A percentile compares a stretch with the other conserved stretches of the same genome.
Evolutionary conservation across 1,140 invertebrate genomes (phyloP).

Genomic region (Drosophila pallidifrons): DNA sequence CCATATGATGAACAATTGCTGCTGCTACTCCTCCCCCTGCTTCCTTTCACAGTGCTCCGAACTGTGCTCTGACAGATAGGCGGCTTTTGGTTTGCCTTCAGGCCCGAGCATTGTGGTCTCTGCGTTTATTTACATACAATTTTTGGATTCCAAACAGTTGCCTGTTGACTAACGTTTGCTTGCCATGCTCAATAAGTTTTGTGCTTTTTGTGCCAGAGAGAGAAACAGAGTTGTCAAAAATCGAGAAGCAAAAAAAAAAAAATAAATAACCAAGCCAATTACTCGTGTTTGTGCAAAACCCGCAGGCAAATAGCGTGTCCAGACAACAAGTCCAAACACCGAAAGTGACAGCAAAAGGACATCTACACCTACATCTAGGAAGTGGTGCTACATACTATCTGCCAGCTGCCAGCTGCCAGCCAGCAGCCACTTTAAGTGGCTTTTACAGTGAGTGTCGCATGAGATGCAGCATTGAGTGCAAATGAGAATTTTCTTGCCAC

Average conservation of each 20-base stretch:
- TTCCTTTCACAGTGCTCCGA: background rate
- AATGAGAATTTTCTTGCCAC: slow-evolving; percentile 1
- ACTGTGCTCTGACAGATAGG: slow-evolving; percentile 37
- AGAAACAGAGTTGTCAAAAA: background rate
- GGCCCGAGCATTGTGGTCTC: background rate
- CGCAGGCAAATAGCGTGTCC: slow-evolving; percentile 26
- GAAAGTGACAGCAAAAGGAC: slow-evolving; percentile 28
- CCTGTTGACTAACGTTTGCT: slow-evolving; percentile 1
- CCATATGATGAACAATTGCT: slow-evolving; percentile 42
- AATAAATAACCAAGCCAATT: slow-evolving; percentile 61
- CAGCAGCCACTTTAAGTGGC: slow-evolving; percentile 62
- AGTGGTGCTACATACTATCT: background rate
- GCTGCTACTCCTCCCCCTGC: background rate
- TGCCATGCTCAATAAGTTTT: slow-evolving; percentile 15
- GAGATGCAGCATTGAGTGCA: slow-evolving; percentile 3
- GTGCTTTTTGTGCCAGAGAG: background rate
- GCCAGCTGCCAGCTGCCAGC: slow-evolving; percentile 6
- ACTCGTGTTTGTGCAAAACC: slow-evolving; percentile 55
- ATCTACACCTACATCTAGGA: background rate
- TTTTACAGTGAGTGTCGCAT: slow-evolving; percentile 43
- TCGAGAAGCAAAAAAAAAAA: slow-evolving; percentile 33
- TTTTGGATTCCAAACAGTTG: background rate
- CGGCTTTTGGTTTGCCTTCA: slow-evolving; percentile 22
- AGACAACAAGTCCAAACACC: slow-evolving; percentile 7
- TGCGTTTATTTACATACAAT: slow-evolving; percentile 29